A percentile compares a stretch with the other conserved stretches of the same genome.
Evolutionary conservation across 1,140 invertebrate genomes (phyloP).

Genomic region (Goniozus legneri): DNA sequence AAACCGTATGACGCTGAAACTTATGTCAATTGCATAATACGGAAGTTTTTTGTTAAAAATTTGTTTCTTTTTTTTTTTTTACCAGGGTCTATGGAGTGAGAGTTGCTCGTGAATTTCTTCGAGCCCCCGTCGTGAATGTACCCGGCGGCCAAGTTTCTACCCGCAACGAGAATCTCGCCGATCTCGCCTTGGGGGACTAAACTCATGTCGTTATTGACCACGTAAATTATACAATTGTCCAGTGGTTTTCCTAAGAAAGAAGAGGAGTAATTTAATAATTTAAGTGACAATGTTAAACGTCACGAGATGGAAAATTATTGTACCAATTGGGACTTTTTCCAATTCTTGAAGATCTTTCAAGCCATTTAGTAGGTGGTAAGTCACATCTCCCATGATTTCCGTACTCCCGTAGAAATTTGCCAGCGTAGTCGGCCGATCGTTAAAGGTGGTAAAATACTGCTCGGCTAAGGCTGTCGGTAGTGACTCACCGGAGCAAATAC

Average conservation of each 20-base stretch:
- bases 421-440: constrained; percentile 57
- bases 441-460: constrained; percentile 71
- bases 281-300: too few relatives aligned
- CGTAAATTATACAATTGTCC: constrained; percentile 75
- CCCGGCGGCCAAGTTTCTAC: constrained; percentile 71
- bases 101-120: constrained; percentile 71
- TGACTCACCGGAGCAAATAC: constrained; percentile 82
- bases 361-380: constrained; percentile 58
- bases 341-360: constrained; percentile 59
- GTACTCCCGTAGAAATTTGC: constrained; percentile 90
- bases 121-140: constrained; percentile 73
- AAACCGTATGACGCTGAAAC: too few relatives aligned
- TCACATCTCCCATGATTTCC: constrained; percentile 82
- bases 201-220: constrained; percentile 69
- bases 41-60: too few relatives aligned
- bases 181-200: constrained; percentile 66
- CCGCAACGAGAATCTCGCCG: constrained; percentile 77
- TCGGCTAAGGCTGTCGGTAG: constrained; percentile 63
- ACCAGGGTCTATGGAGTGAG: constrained; percentile 63
- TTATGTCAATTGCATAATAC: too few relatives aligned
- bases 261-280: too few relatives aligned
- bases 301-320: constrained; percentile 11
- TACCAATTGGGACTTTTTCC: constrained; percentile 78
- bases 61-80: constrained; percentile 27
- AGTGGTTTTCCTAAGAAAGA: constrained; percentile 60